Evolutionary conservation across 2,113 vertebrate genomes (phyloP).

Genomic region (Dasyornis broadbenti): DNA sequence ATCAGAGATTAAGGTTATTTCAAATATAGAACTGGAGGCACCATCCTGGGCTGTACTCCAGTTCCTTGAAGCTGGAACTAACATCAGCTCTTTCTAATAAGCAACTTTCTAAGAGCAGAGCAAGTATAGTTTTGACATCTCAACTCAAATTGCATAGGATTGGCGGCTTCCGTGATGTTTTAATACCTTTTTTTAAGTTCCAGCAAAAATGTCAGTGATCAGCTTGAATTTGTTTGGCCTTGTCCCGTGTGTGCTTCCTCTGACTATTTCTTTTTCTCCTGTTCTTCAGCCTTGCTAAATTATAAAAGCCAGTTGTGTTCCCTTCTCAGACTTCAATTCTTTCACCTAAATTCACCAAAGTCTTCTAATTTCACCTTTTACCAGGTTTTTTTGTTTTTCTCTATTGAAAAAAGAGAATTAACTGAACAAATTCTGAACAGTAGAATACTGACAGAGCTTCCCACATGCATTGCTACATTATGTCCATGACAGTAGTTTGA

Average conservation of each 20-base stretch:
- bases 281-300: background rate
- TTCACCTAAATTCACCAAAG: background rate
- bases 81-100: background rate
- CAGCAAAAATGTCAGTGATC: background rate
- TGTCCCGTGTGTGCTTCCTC: background rate
- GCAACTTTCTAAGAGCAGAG: background rate
- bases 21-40: background rate
- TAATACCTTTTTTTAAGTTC: background rate
- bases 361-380: background rate
- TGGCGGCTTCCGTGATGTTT: background rate
- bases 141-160: background rate
- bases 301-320: background rate
- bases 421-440: background rate
- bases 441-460: background rate
- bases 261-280: background rate
- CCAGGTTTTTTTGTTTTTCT: background rate
- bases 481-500: background rate
- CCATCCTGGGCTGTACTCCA: background rate
- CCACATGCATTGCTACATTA: rapidly evolving
- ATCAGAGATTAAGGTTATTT: background rate
- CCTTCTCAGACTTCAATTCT: background rate
- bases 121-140: background rate
- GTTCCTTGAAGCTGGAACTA: background rate
- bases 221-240: background rate
- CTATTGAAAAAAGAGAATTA: background rate